Conservation (phyloP, 1,140 invertebrate species). For the Pseudachorutes palmiensis region DNA sequence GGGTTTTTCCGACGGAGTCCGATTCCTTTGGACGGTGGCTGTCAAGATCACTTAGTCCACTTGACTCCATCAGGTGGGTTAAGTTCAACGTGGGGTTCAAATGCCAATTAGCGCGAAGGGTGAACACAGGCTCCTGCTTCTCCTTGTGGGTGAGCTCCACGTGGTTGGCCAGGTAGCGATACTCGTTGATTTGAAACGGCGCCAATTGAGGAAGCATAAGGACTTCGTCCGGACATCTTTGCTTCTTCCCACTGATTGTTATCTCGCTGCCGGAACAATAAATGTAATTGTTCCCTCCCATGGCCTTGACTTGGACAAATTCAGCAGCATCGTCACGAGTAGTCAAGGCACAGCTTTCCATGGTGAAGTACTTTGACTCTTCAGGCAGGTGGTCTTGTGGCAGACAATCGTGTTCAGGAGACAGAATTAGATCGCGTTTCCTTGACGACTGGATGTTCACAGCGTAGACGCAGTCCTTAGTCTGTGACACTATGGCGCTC, state of each 20-base stretch:
- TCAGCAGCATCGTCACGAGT: background rate
- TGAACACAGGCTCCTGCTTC: background rate
- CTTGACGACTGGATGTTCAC: slow-evolving; percentile 13
- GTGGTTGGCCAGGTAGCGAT: background rate
- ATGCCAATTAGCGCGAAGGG: background rate
- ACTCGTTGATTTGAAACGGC: background rate
- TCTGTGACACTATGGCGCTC: slow-evolving; percentile 14
- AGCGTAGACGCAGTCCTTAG: slow-evolving; percentile 9
- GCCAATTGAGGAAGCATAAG: background rate
- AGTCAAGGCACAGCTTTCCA: background rate
- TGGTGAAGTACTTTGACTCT: background rate
- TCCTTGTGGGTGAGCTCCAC: background rate
- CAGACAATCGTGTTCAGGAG: slow-evolving; percentile 12
- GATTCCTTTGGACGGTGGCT: too few relatives aligned
- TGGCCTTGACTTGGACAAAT: background rate
- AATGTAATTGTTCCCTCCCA: background rate
- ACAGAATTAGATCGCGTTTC: slow-evolving; percentile 16
- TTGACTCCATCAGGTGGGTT: too few relatives aligned
- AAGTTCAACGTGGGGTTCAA: background rate
- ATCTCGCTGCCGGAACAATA: background rate
- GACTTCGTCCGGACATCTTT: background rate
- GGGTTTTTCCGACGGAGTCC: too few relatives aligned
- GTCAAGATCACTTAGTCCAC: too few relatives aligned
- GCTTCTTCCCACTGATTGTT: background rate
- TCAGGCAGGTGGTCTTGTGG: background rate